Percentiles rank a stretch among this genome's conserved stretches.
Conservation (phyloP, 92 coral and sea anemone species). For the Siderastrea siderea region DNA sequence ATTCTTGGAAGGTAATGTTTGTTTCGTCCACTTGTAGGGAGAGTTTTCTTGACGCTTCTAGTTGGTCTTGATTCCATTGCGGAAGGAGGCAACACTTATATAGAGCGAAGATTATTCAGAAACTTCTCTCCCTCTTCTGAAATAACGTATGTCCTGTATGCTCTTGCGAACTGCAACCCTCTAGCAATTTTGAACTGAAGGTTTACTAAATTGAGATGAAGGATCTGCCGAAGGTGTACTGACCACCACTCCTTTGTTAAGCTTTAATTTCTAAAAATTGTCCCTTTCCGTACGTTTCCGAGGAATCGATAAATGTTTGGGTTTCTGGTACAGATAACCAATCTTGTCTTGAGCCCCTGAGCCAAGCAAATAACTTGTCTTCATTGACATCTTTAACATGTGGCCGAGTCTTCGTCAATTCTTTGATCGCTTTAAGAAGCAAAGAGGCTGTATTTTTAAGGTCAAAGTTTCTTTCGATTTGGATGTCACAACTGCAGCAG, state of each 20-base stretch:
- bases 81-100: neutral
- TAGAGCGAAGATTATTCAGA: neutral
- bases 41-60: neutral
- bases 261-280: neutral
- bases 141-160: constrained; percentile 15
- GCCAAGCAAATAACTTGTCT: constrained; percentile 50
- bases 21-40: too few species aligned
- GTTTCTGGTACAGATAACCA: constrained; percentile 47
- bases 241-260: constrained; percentile 18
- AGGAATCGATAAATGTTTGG: constrained; percentile 41
- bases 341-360: constrained; percentile 54
- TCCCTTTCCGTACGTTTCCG: constrained; percentile 58
- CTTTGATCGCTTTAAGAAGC: constrained; percentile 29
- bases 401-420: neutral
- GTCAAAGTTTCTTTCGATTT: constrained; percentile 14
- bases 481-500: constrained; percentile 34
- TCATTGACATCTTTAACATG: constrained; percentile 31
- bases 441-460: constrained; percentile 8
- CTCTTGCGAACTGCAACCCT: constrained; percentile 1
- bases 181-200: neutral
- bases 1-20: neutral
- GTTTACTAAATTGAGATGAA: constrained; percentile 9
- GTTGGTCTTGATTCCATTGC: neutral
- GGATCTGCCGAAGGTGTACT: constrained; percentile 5
- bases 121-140: constrained; percentile 8